Evolutionary conservation across 2,797 vertebrate species (phyloP), one percentile per base, ranked within the genome.

Genomic region (Taeniopygia guttata): DNA sequence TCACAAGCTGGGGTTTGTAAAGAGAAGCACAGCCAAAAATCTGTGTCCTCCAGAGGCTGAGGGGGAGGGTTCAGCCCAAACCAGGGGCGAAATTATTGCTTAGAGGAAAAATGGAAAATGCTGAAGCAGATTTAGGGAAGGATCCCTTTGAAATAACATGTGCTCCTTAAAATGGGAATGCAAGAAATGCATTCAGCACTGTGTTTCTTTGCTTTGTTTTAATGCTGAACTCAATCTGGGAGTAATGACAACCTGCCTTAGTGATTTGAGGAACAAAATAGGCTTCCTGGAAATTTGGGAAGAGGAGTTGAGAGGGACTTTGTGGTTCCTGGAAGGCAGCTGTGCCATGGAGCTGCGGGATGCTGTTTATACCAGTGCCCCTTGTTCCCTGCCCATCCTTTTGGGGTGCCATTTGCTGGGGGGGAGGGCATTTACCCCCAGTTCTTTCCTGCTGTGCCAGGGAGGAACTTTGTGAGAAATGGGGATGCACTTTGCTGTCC

Each of bases 401-500:
- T 70, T 27, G 84, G 51, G 43, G 6, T 80, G 36, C n/a, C 25
- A 2, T 83, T 93, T 79, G 38, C 40, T 67, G 84, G 51, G 22
- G 52, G 30, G 2, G 34, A 54, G 64, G 46, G 34, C 27, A 10
- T 51, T 84, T 68, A 56, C 30, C 83, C 83, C 77, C 32, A 18
- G 19, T 34, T 8, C 51, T 59, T 85, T 9, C 15, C 51, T 68
- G 70, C 82, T 51, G 60, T 69, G 51, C 82, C 49, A 60, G 23
- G 19, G 43, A 77, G 75, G 74, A 87, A 78, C 89, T 94, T 79
- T 55, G 54, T 76, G 82, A 95, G 93, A 63, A 82, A 92, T 70
- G 78, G 56, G 59, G 59, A 59, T 32, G 7, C 49, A 59, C 74
- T 94, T 77, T 91, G 74, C 82, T 94, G 78, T 96, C 94, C 95